Evolutionary conservation across 64 coral and sea anemone genomes (phyloP).

Genomic region (Porites lutea): DNA sequence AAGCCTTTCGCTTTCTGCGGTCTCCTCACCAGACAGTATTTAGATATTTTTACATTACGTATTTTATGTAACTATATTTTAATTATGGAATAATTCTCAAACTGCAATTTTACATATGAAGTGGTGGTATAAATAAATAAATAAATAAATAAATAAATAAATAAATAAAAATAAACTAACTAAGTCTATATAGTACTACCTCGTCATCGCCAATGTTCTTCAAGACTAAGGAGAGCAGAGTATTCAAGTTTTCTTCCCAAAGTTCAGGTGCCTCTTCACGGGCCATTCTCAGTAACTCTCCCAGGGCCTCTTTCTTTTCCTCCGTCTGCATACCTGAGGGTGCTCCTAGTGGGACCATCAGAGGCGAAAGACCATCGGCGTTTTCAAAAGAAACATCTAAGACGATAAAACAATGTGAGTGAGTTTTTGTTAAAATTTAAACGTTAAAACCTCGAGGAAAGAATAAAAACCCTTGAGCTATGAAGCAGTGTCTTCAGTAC

Average conservation of each 20-base stretch:
- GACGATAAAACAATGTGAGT: not conserved
- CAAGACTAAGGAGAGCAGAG: constrained; percentile 15
- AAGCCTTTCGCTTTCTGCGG: too few relatives aligned
- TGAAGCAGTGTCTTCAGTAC: too few relatives aligned
- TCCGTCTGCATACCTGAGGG: constrained; percentile 66
- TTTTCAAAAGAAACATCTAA: constrained; percentile 31
- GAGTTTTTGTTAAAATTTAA: not conserved
- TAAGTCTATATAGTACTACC: not conserved
- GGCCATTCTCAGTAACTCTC: constrained; percentile 52
- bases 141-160: too few relatives aligned
- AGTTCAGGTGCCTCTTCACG: constrained; percentile 27
- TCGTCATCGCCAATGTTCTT: constrained; percentile 46
- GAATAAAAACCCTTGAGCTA: too few relatives aligned
- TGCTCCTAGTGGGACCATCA: constrained; percentile 45
- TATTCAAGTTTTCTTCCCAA: constrained; percentile 36
- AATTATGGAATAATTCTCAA: too few relatives aligned
- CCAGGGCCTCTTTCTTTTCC: constrained; percentile 57
- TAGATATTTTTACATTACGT: too few relatives aligned
- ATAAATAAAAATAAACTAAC: too few relatives aligned
- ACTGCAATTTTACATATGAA: too few relatives aligned
- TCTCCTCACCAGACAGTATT: too few relatives aligned
- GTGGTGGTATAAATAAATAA: too few relatives aligned
- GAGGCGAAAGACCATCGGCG: not conserved
- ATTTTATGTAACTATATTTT: too few relatives aligned
- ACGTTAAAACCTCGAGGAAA: not conserved